These are phyloP conservation scores for Tipula lateralis DNA, from an alignment of 2,888 invertebrate genomes.

Conservation along the genomic window DNA sequence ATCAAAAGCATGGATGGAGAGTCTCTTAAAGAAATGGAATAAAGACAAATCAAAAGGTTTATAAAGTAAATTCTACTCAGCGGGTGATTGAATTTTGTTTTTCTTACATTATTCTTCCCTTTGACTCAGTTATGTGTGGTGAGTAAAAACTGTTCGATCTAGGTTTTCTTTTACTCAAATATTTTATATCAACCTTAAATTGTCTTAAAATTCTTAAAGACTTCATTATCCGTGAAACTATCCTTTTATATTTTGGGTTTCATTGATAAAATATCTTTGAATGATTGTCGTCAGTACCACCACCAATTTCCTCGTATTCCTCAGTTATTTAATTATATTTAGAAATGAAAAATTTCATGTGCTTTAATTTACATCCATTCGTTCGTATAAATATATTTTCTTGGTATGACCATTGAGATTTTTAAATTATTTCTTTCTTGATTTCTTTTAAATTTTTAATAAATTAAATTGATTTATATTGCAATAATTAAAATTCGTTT, in stretches of 20 bases:
- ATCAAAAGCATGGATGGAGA: not conserved
- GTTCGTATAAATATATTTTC: not conserved
- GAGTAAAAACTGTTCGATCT: not conserved
- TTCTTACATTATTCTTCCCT: not conserved
- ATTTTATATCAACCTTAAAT: not conserved
- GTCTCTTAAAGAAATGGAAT: not conserved
- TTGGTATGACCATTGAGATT: not conserved
- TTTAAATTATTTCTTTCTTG: not conserved
- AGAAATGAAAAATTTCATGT: not conserved
- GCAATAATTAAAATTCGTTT: no score
- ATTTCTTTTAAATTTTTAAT: not conserved
- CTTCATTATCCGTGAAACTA: not conserved
- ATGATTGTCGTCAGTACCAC: not conserved
- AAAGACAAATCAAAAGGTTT: not conserved
- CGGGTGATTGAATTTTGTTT: slow-evolving; percentile 1
- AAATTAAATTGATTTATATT: not conserved
- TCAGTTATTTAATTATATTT: not conserved
- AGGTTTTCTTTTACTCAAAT: not conserved
- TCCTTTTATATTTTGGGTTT: not conserved
- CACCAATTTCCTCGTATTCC: not conserved
- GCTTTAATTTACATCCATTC: not conserved
- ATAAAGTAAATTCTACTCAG: slow-evolving; percentile 24
- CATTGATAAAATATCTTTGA: not conserved
- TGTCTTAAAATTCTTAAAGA: slow-evolving; percentile 3
- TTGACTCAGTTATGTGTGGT: not conserved